Evolutionary conservation across 2,113 vertebrate species (phyloP).

Genomic region (Phocoena phocoena): DNA sequence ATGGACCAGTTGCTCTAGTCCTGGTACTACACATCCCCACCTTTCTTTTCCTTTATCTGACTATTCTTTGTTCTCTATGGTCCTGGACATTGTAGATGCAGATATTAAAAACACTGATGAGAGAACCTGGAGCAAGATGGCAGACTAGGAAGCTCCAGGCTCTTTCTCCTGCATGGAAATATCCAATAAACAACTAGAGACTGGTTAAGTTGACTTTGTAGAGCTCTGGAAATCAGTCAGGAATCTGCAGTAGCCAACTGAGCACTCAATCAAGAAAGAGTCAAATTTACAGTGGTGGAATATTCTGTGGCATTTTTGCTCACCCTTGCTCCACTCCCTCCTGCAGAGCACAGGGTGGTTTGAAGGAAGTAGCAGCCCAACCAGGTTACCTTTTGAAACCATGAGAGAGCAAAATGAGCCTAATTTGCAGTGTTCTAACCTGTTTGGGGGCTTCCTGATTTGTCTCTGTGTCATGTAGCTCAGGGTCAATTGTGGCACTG

Average conservation of each 20-base stretch:
- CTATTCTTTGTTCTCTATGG: not conserved
- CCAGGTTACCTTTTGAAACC: not conserved
- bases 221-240: not conserved
- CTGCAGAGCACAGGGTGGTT: not conserved
- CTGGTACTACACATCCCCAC: not conserved
- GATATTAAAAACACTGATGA: not conserved
- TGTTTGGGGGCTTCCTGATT: not conserved
- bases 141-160: not conserved
- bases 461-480: not conserved
- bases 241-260: not conserved
- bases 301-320: not conserved
- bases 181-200: not conserved
- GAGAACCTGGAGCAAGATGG: not conserved
- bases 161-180: not conserved
- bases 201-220: not conserved
- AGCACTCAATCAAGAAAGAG: not conserved
- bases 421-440: not conserved
- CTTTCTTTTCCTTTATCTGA: not conserved
- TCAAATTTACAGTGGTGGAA: not conserved
- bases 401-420: not conserved
- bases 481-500: not conserved
- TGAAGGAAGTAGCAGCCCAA: not conserved
- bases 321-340: accelerated
- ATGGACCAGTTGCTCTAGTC: not conserved
- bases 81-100: not conserved